Percentiles rank a stretch among this genome's conserved stretches.
Conservation (phyloP, 1,140 invertebrate genomes). For the Nylanderia fulva region DNA sequence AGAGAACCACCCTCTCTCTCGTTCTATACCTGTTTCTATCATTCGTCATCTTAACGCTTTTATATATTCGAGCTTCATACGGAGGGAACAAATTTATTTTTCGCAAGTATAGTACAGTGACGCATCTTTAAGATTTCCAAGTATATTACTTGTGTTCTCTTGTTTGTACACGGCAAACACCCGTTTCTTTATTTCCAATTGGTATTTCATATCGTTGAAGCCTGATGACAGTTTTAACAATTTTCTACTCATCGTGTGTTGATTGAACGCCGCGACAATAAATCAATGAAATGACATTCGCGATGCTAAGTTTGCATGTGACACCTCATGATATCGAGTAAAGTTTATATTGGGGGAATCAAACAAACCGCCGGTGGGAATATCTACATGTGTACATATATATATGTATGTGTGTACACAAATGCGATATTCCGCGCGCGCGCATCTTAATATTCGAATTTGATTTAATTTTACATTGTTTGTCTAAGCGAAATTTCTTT, state of each 20-base stretch:
- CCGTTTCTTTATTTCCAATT: background rate
- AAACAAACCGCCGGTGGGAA: background rate
- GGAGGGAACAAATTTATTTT: too few species aligned
- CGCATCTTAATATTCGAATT: background rate
- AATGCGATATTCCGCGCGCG: background rate
- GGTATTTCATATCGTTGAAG: background rate
- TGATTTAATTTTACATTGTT: background rate
- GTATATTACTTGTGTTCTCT: constrained; percentile 11
- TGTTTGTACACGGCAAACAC: background rate
- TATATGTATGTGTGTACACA: background rate
- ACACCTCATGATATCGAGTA: constrained; percentile 24
- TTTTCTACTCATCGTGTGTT: background rate
- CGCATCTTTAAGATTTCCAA: background rate
- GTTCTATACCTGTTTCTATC: background rate
- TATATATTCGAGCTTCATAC: background rate
- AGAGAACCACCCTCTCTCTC: background rate
- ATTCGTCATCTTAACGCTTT: background rate
- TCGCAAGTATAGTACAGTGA: background rate
- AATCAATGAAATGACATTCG: constrained; percentile 38
- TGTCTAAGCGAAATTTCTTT: background rate
- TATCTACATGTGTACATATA: background rate
- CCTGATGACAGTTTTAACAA: constrained; percentile 36
- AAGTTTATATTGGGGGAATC: background rate
- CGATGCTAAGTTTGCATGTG: constrained; percentile 35
- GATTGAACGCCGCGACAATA: background rate